Evolutionary conservation across 2,797 vertebrate species (phyloP).

Genomic region (Muraenolepis orangiensis): DNA sequence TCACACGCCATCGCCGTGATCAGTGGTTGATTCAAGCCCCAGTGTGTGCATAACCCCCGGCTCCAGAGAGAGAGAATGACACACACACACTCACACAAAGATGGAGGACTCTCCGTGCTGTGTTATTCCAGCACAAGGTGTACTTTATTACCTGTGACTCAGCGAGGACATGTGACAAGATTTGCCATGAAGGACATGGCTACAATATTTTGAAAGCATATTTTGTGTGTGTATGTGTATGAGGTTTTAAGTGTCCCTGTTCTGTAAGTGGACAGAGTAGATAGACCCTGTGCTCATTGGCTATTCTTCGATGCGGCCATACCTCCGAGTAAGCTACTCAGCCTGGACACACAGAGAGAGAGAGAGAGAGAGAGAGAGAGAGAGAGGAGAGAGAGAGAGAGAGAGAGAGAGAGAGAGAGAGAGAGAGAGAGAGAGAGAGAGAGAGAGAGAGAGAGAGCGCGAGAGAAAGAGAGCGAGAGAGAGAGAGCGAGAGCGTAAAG

Average conservation of each 20-base stretch:
- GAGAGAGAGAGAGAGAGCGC: too few relatives aligned
- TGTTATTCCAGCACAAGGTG: slow-evolving; percentile 4
- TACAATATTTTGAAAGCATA: not conserved
- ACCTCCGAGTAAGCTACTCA: slow-evolving; percentile 30
- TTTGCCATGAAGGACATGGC: not conserved
- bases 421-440: too few relatives aligned
- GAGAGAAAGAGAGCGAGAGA: too few relatives aligned
- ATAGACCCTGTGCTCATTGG: not conserved
- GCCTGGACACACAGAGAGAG: not conserved
- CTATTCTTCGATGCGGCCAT: slow-evolving; percentile 11
- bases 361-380: too few relatives aligned
- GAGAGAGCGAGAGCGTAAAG: not conserved
- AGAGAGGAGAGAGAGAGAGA: too few relatives aligned
- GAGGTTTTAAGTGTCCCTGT: not conserved
- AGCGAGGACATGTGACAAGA: not conserved
- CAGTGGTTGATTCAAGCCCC: slow-evolving; percentile 40
- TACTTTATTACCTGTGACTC: not conserved
- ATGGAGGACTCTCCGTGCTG: not conserved
- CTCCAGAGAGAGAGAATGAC: too few relatives aligned
- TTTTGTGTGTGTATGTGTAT: not conserved
- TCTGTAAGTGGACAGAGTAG: not conserved
- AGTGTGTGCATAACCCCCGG: slow-evolving; percentile 30
- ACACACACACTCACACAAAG: not conserved
- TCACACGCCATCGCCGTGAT: slow-evolving; percentile 56
- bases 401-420: too few relatives aligned